Evolutionary conservation across 2,888 invertebrate genomes (phyloP), one percentile per base, ranked within the genome.

Genomic region (Allygus modestus): DNA sequence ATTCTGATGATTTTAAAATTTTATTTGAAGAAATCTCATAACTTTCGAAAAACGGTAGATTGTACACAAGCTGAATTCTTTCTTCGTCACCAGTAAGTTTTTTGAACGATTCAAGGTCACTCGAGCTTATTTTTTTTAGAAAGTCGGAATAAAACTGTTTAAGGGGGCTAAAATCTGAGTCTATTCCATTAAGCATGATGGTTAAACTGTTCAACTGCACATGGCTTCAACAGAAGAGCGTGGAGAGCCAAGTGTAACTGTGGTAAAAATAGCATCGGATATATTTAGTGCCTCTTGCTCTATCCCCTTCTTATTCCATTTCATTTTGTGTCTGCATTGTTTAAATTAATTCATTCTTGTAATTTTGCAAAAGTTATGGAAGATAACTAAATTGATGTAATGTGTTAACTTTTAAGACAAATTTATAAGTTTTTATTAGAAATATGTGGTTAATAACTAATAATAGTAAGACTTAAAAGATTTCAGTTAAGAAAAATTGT

Each of bases 71-170:
- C 0, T 58, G 23, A n/a, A 79, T 17, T 84, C 96, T 93, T 85
- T 95, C 93, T 84, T 93, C 91, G 89, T 95, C 94, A 84, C 91
- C 92, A 88, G 92, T 92, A 87, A 94, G 92, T 88, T 92, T 91
- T 54, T 92, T 91, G 89, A 96, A 95, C 88, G 92, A 92, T 87
- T 94, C 93, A 86, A 93, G 92, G 84, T 93, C 93, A 79, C 93
- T 91, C 86, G 92, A 92, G 87, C 91, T 90, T 87, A 93, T 89
- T 58, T 92, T 90, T 88, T 91, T 91, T 88, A 93, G 92, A 82
- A 94, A 90, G 51, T 91, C 91, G 1, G 69, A 33, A 73, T 87
- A 85, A n/a, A 82, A 81, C 1, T 85, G 65, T 85, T 85, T 85
- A 54, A 86, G 85, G 61, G 84, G 84, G 5, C 86, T 86, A 28